phyloP scores from a whole-genome alignment of 2,888 invertebrate species.

The Sinohyriopsis cumingii region DNA sequence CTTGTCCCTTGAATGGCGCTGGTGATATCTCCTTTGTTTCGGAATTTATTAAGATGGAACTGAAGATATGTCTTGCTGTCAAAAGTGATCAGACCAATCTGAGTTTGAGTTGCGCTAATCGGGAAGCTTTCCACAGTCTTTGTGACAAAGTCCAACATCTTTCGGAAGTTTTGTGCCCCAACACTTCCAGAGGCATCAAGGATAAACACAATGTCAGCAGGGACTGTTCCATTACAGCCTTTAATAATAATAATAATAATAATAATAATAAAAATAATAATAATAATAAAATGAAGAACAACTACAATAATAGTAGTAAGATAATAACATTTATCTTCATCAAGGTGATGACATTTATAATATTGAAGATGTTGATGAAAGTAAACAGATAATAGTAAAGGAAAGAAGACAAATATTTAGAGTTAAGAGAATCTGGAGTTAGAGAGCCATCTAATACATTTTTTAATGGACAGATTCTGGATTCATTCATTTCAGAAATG shows the following conservation, averaged over 20 bases:
- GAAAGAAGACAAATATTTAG: too few species aligned
- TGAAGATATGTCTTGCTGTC: constrained; percentile 51
- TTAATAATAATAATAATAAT: constrained; percentile 1
- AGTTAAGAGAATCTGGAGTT: too few species aligned
- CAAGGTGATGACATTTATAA: too few species aligned
- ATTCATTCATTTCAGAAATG: too few species aligned
- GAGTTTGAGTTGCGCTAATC: constrained; percentile 47
- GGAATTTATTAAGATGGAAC: constrained; percentile 63
- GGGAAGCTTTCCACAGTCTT: constrained; percentile 52
- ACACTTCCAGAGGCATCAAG: constrained; percentile 64
- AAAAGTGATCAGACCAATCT: constrained; percentile 53
- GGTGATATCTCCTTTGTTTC: constrained; percentile 44
- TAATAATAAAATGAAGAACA: too few species aligned
- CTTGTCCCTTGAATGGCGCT: constrained; percentile 42
- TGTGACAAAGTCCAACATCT: constrained; percentile 57
- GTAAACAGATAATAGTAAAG: too few species aligned
- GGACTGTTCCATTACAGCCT: constrained; percentile 43
- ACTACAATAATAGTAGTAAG: too few species aligned
- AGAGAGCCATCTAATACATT: too few species aligned
- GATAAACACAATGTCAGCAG: constrained; percentile 62
- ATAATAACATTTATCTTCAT: neutral
- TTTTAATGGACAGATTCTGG: too few species aligned
- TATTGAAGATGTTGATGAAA: too few species aligned
- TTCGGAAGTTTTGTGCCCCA: constrained; percentile 51
- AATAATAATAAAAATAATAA: neutral